phyloP scores from a whole-genome alignment of 2,113 vertebrate genomes.

The Microtus pennsylvanicus region DNA sequence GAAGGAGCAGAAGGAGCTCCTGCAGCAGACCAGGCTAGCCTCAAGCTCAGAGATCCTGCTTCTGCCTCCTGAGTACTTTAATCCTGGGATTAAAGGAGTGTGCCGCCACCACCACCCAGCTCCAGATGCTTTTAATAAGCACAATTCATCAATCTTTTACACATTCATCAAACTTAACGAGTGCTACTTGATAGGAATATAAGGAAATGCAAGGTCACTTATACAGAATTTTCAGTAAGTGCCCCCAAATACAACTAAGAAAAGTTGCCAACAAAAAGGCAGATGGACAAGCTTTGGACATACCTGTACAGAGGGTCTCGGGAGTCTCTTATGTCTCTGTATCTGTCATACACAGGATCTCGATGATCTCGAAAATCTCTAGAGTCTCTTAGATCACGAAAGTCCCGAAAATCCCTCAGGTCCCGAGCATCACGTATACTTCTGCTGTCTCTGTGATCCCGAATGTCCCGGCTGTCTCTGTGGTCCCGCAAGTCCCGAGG shows the following conservation, averaged over 20 bases:
- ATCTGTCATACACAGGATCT: slow-evolving; percentile 87
- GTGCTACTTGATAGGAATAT: background rate
- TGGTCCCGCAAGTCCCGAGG: slow-evolving; percentile 90
- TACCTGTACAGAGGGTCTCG: slow-evolving; percentile 87
- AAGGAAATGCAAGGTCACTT: background rate
- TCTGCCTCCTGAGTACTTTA: background rate
- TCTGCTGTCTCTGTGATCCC: slow-evolving; percentile 89
- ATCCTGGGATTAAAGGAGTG: background rate
- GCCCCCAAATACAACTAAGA: slow-evolving; percentile 4
- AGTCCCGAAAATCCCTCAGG: slow-evolving; percentile 85
- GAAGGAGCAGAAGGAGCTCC: too few relatives aligned
- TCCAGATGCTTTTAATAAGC: background rate
- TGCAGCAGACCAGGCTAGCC: too few relatives aligned
- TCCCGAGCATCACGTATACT: slow-evolving; percentile 83
- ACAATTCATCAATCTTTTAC: slow-evolving; percentile 10
- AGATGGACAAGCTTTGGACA: background rate
- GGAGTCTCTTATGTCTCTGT: slow-evolving; percentile 88
- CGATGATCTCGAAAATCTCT: slow-evolving; percentile 87
- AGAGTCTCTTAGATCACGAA: slow-evolving; percentile 86
- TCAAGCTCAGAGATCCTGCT: background rate
- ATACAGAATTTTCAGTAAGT: background rate
- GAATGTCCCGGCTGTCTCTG: slow-evolving; percentile 87
- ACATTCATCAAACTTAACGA: slow-evolving; percentile 25
- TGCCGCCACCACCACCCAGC: too few relatives aligned
- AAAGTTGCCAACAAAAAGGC: background rate